A percentile compares a stretch with the other conserved stretches of the same genome.
Evolutionary conservation across 2,888 invertebrate genomes (phyloP).

Genomic region (Caenorhabditis zanzibari): DNA sequence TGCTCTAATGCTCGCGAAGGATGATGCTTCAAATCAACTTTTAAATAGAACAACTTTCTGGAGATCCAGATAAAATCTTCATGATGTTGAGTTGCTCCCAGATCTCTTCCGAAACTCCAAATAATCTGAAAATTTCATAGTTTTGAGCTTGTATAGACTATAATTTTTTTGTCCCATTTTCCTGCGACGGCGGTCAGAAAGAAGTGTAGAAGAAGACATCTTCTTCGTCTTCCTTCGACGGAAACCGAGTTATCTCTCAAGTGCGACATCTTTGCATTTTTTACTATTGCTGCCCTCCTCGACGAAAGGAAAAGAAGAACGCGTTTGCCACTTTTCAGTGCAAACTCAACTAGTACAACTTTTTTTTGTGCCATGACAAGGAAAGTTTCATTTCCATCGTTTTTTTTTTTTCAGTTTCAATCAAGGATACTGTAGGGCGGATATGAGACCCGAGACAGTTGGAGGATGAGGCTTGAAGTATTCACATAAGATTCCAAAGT

Average conservation of each 20-base stretch:
- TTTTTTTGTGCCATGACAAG: slow-evolving; percentile 32
- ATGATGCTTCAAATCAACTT: no score
- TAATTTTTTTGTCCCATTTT: slow-evolving; percentile 33
- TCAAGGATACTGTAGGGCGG: no score
- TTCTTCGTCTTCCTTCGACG: slow-evolving; percentile 36
- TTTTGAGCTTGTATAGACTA: slow-evolving; percentile 9
- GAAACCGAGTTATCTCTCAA: slow-evolving; percentile 63
- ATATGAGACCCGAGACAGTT: no score
- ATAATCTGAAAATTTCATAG: slow-evolving; percentile 8
- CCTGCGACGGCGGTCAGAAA: slow-evolving; percentile 51
- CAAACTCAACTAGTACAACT: slow-evolving; percentile 54
- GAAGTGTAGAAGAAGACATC: slow-evolving; percentile 35
- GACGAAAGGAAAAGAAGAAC: slow-evolving; percentile 45
- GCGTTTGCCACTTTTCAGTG: slow-evolving; percentile 55
- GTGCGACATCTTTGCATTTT: slow-evolving; percentile 64
- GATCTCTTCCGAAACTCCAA: not conserved
- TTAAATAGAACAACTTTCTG: no score
- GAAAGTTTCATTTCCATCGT: slow-evolving; percentile 12
- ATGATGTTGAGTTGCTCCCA: not conserved
- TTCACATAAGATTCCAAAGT: no score
- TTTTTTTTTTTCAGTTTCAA: not conserved
- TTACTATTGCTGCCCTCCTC: slow-evolving; percentile 54
- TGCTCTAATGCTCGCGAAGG: no score
- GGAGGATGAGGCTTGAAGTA: no score
- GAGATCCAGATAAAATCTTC: no score